phyloP scores from a whole-genome alignment of 2,113 vertebrate genomes.

The Diglossa brunneiventris region DNA sequence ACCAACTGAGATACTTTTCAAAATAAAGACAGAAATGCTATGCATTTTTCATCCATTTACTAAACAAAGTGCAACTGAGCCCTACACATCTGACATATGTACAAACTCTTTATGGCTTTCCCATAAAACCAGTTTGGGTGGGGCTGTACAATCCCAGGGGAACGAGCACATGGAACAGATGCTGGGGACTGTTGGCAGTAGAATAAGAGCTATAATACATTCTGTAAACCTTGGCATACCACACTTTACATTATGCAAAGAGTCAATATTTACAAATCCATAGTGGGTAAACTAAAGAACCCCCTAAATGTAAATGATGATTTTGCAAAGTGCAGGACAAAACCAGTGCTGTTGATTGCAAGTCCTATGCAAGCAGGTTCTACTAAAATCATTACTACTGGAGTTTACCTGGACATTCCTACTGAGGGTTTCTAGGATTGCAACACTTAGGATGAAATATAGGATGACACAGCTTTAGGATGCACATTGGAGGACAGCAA shows the following conservation, averaged over 20 bases:
- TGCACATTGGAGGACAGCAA: slow-evolving; percentile 57
- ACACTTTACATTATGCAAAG: slow-evolving; percentile 86
- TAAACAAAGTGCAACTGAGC: slow-evolving; percentile 80
- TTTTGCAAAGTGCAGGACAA: slow-evolving; percentile 81
- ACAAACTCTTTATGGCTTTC: slow-evolving; percentile 84
- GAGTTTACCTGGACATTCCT: slow-evolving; percentile 66
- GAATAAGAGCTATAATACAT: slow-evolving; percentile 83
- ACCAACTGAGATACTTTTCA: neutral
- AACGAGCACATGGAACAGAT: slow-evolving; percentile 74
- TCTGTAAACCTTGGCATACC: slow-evolving; percentile 94
- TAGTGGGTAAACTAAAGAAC: slow-evolving; percentile 64
- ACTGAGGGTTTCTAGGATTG: slow-evolving; percentile 69
- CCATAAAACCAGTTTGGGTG: slow-evolving; percentile 73
- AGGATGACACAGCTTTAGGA: slow-evolving; percentile 35
- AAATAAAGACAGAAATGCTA: neutral
- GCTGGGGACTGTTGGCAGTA: slow-evolving; percentile 84
- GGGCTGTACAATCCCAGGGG: slow-evolving; percentile 82
- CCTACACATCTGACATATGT: slow-evolving; percentile 75
- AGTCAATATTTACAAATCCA: slow-evolving; percentile 88
- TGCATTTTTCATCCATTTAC: slow-evolving; percentile 55
- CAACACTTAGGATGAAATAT: slow-evolving; percentile 56
- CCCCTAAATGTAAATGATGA: slow-evolving; percentile 59
- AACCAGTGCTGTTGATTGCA: slow-evolving; percentile 71
- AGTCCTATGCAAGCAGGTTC: slow-evolving; percentile 69
- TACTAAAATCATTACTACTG: slow-evolving; percentile 64